Evolutionary conservation across 2,888 invertebrate species (phyloP).

Genomic region (Folsomia candida): DNA sequence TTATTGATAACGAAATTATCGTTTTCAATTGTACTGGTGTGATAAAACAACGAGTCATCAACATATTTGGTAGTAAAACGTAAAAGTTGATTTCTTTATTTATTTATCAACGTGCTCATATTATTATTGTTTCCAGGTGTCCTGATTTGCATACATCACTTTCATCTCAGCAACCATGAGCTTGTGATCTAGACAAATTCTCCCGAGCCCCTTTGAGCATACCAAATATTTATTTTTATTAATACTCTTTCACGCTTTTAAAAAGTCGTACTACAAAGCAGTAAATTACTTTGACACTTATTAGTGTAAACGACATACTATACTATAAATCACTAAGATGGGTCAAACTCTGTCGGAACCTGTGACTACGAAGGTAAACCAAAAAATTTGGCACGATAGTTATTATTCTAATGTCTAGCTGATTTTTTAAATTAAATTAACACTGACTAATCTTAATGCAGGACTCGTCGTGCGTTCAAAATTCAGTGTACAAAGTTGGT

Average conservation of each 20-base stretch:
- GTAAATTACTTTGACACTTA: too few relatives aligned
- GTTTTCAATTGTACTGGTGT: not conserved
- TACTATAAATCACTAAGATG: slow-evolving; percentile 61
- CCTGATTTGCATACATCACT: too few relatives aligned
- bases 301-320: not conserved
- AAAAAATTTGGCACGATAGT: not conserved
- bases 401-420: not conserved
- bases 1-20: not conserved
- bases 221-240: not conserved
- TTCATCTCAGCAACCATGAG: too few relatives aligned
- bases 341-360: slow-evolving; percentile 97
- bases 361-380: too few relatives aligned
- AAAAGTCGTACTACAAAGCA: too few relatives aligned
- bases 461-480: slow-evolving; percentile 77
- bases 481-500: slow-evolving; percentile 67
- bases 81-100: too few relatives aligned
- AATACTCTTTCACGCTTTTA: not conserved
- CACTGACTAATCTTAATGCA: slow-evolving; percentile 55
- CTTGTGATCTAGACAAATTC: too few relatives aligned
- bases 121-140: not conserved
- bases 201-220: too few relatives aligned
- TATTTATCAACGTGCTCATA: too few relatives aligned
- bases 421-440: too few relatives aligned
- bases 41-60: not conserved
- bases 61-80: too few relatives aligned